A percentile compares a stretch with the other conserved stretches of the same genome.
These are phyloP conservation scores for Porites cylindrica DNA, from an alignment of 92 coral and sea anemone genomes.

Conservation along the genomic window DNA sequence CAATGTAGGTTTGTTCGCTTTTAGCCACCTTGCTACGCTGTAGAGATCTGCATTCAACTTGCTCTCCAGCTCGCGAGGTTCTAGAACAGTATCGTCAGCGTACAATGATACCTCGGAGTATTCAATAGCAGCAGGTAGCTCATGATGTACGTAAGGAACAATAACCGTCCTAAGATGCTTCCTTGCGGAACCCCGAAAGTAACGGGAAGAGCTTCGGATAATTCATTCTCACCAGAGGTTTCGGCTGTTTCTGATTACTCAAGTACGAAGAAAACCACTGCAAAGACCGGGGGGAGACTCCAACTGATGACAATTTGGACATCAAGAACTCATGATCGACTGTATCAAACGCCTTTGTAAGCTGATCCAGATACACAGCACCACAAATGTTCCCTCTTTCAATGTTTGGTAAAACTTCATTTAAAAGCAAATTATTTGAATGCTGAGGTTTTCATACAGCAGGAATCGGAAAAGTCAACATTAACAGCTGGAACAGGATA, in stretches of 20 bases:
- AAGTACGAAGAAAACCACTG: conserved; percentile 4
- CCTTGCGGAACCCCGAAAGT: conserved; percentile 57
- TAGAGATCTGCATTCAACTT: conserved; percentile 21
- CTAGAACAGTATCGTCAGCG: conserved; percentile 59
- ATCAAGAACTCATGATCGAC: background rate
- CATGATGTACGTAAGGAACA: conserved; percentile 41
- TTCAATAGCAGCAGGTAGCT: background rate
- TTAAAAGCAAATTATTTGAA: no score
- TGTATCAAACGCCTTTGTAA: background rate
- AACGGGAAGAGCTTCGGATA: conserved; percentile 13
- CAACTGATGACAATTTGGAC: background rate
- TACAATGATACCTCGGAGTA: conserved; percentile 33
- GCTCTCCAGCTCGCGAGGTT: background rate
- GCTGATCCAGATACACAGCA: background rate
- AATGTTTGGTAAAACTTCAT: no score
- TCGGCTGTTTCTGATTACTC: background rate
- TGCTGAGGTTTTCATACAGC: no score
- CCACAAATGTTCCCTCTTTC: background rate
- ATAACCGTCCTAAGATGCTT: conserved; percentile 61
- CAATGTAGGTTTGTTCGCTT: conserved; percentile 26
- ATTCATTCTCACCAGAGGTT: background rate
- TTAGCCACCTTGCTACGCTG: conserved; percentile 29
- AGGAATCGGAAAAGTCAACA: no score
- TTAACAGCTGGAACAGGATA: no score
- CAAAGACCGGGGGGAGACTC: conserved; percentile 12